A percentile compares a stretch with the other conserved stretches of the same genome.
Evolutionary conservation across 2,888 invertebrate genomes (phyloP).

Genomic region (Eremobia ochroleuca): DNA sequence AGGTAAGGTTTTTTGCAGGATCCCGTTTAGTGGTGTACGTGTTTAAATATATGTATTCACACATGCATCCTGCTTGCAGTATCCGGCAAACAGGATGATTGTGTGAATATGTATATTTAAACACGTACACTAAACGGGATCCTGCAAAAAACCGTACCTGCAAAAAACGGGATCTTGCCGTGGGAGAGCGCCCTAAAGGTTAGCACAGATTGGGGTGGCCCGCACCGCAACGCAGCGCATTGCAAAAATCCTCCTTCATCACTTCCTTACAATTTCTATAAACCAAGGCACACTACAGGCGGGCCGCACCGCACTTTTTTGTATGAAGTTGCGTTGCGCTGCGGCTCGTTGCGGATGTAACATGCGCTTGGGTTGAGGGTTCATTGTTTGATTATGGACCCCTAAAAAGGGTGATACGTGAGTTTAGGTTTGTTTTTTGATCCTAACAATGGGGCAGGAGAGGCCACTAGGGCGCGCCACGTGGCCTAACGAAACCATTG

Average conservation of each 20-base stretch:
- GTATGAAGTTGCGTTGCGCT: neutral
- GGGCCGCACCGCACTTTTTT: neutral
- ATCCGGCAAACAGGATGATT: no score
- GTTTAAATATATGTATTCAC: no score
- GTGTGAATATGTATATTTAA: no score
- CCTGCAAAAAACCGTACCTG: no score
- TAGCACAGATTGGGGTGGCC: neutral
- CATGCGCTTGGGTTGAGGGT: neutral
- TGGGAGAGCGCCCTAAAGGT: no score
- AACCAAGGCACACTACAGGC: neutral
- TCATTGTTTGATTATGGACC: slow-evolving; percentile 13
- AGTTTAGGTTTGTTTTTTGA: slow-evolving; percentile 87
- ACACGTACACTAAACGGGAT: no score
- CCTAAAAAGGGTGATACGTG: slow-evolving; percentile 79
- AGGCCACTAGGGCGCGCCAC: slow-evolving; percentile 80
- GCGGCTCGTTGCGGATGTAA: neutral
- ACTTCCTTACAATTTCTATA: neutral
- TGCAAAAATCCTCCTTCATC: neutral
- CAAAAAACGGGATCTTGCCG: no score
- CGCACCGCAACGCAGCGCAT: neutral
- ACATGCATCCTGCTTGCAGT: no score
- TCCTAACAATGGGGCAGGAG: slow-evolving; percentile 81
- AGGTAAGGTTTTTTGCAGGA: no score
- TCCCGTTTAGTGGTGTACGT: no score
- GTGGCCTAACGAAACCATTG: slow-evolving; percentile 76